phyloP scores from a whole-genome alignment of 2,888 invertebrate species.

The Oegoconia quadripuncta region DNA sequence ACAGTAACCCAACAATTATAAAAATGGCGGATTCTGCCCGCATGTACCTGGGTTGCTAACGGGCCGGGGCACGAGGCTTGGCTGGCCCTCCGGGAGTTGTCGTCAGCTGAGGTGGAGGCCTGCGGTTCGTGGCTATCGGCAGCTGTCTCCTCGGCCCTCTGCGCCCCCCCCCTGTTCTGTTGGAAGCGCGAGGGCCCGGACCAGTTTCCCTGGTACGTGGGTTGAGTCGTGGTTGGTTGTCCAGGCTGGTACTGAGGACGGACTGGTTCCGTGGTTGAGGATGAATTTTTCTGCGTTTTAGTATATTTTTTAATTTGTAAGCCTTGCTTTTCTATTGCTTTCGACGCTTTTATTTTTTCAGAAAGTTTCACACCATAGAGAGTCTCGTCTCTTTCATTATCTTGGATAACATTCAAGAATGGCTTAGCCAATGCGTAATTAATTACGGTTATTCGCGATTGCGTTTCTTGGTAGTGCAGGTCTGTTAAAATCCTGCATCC shows the following conservation, averaged over 20 bases:
- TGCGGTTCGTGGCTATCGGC: background rate
- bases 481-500: slow-evolving; percentile 19
- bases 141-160: too few relatives aligned
- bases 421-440: slow-evolving; percentile 18
- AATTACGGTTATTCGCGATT: slow-evolving; percentile 17
- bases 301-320: slow-evolving; percentile 11
- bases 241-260: background rate
- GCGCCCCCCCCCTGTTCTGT: slow-evolving; percentile 18
- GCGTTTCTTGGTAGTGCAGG: slow-evolving; percentile 11
- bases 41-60: slow-evolving; percentile 11
- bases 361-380: slow-evolving; percentile 12
- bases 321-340: slow-evolving; percentile 11
- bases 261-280: background rate
- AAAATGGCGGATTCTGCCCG: slow-evolving; percentile 12
- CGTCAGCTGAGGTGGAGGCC: background rate
- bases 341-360: slow-evolving; percentile 11
- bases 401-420: slow-evolving; percentile 17
- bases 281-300: background rate
- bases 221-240: too few relatives aligned
- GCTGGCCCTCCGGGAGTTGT: background rate
- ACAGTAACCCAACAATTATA: slow-evolving; percentile 12
- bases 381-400: slow-evolving; percentile 14
- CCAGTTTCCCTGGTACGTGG: slow-evolving; percentile 25
- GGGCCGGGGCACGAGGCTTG: slow-evolving; percentile 5
- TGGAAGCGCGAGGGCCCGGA: slow-evolving; percentile 16